Evolutionary conservation across 2,888 invertebrate species (phyloP).

Genomic region (Punctoribates punctum): DNA sequence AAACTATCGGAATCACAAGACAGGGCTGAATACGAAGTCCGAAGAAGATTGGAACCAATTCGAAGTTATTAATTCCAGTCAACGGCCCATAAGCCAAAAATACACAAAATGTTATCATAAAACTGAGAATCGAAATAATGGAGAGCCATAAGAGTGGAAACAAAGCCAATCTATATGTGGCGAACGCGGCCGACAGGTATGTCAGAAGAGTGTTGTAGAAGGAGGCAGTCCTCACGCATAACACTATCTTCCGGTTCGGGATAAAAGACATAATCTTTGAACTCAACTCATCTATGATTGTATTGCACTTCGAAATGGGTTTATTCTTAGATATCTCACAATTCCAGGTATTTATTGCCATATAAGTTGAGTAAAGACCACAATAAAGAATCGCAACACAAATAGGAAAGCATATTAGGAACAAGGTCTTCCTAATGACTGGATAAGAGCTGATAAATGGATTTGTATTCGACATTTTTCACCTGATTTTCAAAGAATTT

Average conservation of each 20-base stretch:
- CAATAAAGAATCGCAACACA: too few relatives aligned
- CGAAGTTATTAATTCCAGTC: conserved; percentile 27
- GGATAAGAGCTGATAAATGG: too few relatives aligned
- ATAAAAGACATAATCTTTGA: background rate
- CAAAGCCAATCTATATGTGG: background rate
- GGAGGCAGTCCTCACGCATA: background rate
- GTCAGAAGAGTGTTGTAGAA: background rate
- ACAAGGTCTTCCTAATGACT: too few relatives aligned
- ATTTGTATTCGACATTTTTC: too few relatives aligned
- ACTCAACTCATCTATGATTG: background rate
- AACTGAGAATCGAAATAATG: background rate
- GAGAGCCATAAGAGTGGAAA: background rate
- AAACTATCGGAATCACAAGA: background rate
- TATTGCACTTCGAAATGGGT: background rate
- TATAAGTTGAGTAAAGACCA: too few relatives aligned
- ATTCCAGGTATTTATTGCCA: too few relatives aligned
- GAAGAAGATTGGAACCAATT: background rate
- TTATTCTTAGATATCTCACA: too few relatives aligned
- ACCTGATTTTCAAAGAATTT: too few relatives aligned
- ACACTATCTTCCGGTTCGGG: background rate
- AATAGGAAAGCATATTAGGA: too few relatives aligned
- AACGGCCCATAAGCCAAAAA: background rate
- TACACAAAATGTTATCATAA: background rate
- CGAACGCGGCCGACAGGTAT: background rate
- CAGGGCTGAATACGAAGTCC: background rate